Conservation (phyloP, 2,888 invertebrate species). For the Stenichneumon culpator region DNA sequence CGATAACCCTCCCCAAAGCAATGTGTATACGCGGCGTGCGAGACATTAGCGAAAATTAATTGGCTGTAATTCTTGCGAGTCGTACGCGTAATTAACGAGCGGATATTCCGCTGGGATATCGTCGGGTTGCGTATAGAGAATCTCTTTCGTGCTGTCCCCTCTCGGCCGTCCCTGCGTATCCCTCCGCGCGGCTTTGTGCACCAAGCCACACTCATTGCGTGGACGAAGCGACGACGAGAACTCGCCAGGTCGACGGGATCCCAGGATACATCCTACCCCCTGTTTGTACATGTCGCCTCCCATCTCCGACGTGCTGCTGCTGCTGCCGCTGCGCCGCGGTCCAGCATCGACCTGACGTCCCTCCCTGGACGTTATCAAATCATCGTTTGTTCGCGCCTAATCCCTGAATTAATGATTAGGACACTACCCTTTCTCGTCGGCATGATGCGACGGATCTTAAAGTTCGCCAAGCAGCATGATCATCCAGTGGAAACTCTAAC, state of each 20-base stretch:
- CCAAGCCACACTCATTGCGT: conserved; percentile 47
- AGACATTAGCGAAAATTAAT: conserved; percentile 76
- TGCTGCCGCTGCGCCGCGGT: conserved; percentile 11
- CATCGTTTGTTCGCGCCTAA: conserved; percentile 84
- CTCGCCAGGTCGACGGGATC: conserved; percentile 22
- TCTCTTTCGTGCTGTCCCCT: conserved; percentile 62
- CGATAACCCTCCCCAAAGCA: conserved; percentile 51
- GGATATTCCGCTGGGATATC: conserved; percentile 77
- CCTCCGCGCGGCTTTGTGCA: conserved; percentile 63
- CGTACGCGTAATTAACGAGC: conserved; percentile 79
- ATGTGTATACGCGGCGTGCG: conserved; percentile 43
- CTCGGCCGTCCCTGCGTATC: conserved; percentile 44
- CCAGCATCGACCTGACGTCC: conserved; percentile 64
- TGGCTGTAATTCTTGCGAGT: conserved; percentile 77
- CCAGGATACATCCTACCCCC: conserved; percentile 29
- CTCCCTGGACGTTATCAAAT: conserved; percentile 83
- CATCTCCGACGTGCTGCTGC: conserved; percentile 5
- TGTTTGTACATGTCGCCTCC: conserved; percentile 64
- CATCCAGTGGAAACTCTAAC: conserved; percentile 50
- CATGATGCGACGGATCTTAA: conserved; percentile 83
- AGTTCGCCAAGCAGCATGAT: conserved; percentile 74
- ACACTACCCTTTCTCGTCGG: conserved; percentile 76
- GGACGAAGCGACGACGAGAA: conserved; percentile 36
- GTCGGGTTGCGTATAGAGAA: conserved; percentile 56
- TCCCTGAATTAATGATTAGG: conserved; percentile 84